Conservation (phyloP, 2,888 invertebrate species). For the Andrena camellia region DNA sequence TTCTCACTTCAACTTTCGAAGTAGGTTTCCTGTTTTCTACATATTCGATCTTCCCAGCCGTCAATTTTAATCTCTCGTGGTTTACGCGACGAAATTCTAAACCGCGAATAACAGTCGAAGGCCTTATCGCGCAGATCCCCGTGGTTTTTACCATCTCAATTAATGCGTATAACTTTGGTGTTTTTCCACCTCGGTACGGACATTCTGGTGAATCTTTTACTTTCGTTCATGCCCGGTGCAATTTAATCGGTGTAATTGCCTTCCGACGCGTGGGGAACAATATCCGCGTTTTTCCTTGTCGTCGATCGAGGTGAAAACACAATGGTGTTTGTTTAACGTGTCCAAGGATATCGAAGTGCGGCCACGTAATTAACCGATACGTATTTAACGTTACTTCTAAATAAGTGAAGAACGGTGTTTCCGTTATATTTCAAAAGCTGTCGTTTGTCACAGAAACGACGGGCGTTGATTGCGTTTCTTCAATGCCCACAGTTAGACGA, state of each 20-base stretch:
- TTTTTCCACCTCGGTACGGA: neutral
- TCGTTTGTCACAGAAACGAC: neutral
- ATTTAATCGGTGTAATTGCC: neutral
- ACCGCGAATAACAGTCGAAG: slow-evolving; percentile 20
- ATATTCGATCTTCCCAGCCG: neutral
- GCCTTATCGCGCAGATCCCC: slow-evolving; percentile 28
- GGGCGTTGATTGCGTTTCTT: neutral
- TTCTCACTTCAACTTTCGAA: neutral
- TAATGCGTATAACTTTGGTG: neutral
- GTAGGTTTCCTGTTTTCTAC: slow-evolving; percentile 46
- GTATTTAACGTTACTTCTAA: slow-evolving; percentile 18
- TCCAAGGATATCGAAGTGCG: slow-evolving; percentile 23
- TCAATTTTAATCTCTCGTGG: slow-evolving; percentile 45
- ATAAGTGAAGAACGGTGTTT: neutral
- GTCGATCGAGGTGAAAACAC: slow-evolving; percentile 3
- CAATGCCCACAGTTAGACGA: neutral
- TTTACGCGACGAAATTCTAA: slow-evolving; percentile 44
- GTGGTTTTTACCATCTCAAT: neutral
- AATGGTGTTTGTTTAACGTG: slow-evolving; percentile 13
- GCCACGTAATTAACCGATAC: slow-evolving; percentile 33
- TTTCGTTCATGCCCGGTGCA: neutral
- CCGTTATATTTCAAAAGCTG: neutral
- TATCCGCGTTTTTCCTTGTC: slow-evolving; percentile 26
- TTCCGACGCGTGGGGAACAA: neutral
- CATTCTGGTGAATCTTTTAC: neutral